Evolutionary conservation across 1,140 invertebrate genomes (phyloP), one percentile per base, ranked within the genome.

Genomic region (Philotrypesis tridentata): DNA sequence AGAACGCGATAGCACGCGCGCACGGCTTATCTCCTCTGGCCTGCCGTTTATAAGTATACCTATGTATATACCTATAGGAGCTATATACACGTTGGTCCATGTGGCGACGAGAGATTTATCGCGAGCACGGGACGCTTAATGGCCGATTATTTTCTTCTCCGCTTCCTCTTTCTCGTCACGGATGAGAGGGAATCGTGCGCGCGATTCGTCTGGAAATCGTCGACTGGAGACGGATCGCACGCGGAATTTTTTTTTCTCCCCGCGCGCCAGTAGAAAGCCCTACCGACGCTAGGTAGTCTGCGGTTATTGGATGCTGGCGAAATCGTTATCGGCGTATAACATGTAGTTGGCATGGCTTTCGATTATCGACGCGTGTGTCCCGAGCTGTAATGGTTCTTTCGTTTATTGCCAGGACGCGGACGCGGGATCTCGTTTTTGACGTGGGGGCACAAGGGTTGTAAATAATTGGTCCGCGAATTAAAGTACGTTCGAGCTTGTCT

Each of bases 91-190:
- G 40, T 5, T 23, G 21, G 23, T 37, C 33, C 33, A 9, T 37
- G 33, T 37, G 33, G 33, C 33, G 33, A 9, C 5, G 27, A 27
- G 55, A 75, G 72, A 75, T 61, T 75, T 75, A 75, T 75, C 72
- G 72, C 48, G 29, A 43, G 48, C n/a, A 37, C 11, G 31, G 71
- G 25, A 31, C 55, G 23, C 9, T 75, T 75, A 61, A 75, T 75
- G 72, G 72, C 25, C 72, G 72, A 75, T 75, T 75, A 75, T 61
- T 75, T 61, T 61, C 72, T 75, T 43, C 55, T 37, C 17, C 27
- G 27, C 55, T 33, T 61, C 72, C n/a, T 29, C 25, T 75, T 75
- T 31, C 27, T 27, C 72, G 55, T 61, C 55, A 37, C 55, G 72
- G 55, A 60, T 75, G 48, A 61, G 60, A 75, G 72, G 27, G 14